phyloP scores from a whole-genome alignment of 2,113 vertebrate genomes.

The Pygoscelis antarcticus region DNA sequence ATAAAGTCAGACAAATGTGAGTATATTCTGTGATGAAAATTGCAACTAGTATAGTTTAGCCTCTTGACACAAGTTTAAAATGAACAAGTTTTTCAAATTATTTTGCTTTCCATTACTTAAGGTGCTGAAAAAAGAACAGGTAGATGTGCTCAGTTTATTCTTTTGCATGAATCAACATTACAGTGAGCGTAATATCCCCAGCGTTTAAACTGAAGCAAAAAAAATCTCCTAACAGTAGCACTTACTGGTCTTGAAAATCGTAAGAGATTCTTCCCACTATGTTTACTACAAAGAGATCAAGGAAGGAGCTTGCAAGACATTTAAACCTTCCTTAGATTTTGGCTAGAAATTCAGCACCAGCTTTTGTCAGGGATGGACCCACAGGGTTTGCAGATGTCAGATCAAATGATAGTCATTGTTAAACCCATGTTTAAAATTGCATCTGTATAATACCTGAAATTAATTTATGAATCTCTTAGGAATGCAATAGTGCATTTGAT shows the following conservation, averaged over 20 bases:
- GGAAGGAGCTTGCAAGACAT: conserved; percentile 11
- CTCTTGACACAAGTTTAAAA: conserved; percentile 66
- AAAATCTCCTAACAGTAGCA: conserved; percentile 47
- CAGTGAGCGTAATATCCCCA: conserved; percentile 30
- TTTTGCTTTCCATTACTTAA: conserved; percentile 41
- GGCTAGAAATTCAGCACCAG: neutral
- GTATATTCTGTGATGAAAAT: conserved; percentile 71
- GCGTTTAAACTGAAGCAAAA: conserved; percentile 52
- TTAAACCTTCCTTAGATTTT: neutral
- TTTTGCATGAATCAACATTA: conserved; percentile 57
- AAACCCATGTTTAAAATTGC: neutral
- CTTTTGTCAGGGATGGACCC: neutral
- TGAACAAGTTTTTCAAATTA: conserved; percentile 50
- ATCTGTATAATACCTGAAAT: neutral
- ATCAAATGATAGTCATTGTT: neutral
- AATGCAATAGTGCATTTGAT: neutral
- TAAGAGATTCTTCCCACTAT: conserved; percentile 37
- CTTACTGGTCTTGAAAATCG: conserved; percentile 32
- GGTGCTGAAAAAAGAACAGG: conserved; percentile 47
- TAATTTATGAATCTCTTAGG: neutral
- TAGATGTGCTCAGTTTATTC: neutral
- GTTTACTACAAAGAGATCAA: conserved; percentile 52
- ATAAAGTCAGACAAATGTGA: conserved; percentile 63
- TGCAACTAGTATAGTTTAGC: conserved; percentile 54
- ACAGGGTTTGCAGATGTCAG: neutral